Percentiles rank a stretch among this genome's conserved stretches.
phyloP scores from a whole-genome alignment of 2,888 invertebrate genomes.

The Notocelia uddmanniana region DNA sequence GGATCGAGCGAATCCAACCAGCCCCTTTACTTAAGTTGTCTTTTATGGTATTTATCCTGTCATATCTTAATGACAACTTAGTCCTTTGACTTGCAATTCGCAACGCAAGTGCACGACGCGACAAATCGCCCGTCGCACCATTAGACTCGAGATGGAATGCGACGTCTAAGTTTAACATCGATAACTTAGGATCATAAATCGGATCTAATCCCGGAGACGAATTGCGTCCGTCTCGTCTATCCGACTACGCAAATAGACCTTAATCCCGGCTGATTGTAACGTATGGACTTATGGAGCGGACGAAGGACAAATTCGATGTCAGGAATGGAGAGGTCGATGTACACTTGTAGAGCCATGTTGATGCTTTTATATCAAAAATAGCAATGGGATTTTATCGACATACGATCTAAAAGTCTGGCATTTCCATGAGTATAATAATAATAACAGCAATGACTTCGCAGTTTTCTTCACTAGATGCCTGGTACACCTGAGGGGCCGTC shows the following conservation, averaged over 20 bases:
- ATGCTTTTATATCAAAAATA: neutral
- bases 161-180: conserved; percentile 54
- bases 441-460: neutral
- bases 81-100: conserved; percentile 7
- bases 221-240: conserved; percentile 57
- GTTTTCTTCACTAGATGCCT: conserved; percentile 17
- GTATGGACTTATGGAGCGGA: conserved; percentile 56
- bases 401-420: neutral
- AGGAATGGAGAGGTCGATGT: conserved; percentile 22
- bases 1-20: neutral
- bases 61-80: conserved; percentile 1
- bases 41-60: neutral
- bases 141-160: conserved; percentile 35
- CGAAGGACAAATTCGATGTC: conserved; percentile 62
- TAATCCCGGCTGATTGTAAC: conserved; percentile 69
- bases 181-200: conserved; percentile 59
- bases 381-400: neutral
- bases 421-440: neutral
- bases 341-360: conserved; percentile 1
- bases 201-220: conserved; percentile 65
- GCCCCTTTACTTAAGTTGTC: neutral
- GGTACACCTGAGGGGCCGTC: conserved; percentile 18
- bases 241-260: conserved; percentile 59
- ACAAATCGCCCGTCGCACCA: conserved; percentile 34
- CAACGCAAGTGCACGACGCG: conserved; percentile 20